Conservation (phyloP, 1,140 invertebrate species). For the Drosophila suzukii region DNA sequence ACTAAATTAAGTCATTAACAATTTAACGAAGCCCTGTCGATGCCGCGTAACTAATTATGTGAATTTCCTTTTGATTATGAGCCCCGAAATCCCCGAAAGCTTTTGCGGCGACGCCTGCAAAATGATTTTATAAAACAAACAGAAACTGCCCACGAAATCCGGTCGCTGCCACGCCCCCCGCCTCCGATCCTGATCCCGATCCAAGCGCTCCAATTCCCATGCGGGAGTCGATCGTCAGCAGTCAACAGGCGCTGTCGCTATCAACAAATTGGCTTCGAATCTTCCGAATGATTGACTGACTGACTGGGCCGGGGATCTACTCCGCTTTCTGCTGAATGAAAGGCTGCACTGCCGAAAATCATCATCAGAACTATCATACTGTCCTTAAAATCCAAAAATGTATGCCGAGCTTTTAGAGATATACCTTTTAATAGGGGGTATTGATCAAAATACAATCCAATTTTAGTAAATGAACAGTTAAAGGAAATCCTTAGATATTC, state of each 20-base stretch:
- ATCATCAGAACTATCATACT: not conserved
- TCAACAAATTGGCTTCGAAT: conserved; percentile 81
- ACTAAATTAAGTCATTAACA: conserved; percentile 83
- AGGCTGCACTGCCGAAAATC: conserved; percentile 19
- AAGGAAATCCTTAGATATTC: too few relatives aligned
- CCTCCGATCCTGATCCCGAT: conserved; percentile 10
- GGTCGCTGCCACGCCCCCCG: conserved; percentile 51
- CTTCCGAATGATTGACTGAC: conserved; percentile 75
- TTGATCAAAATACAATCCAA: too few relatives aligned
- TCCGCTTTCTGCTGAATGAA: conserved; percentile 57
- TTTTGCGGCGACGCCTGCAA: conserved; percentile 56
- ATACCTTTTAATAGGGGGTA: too few relatives aligned
- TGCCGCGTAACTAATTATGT: conserved; percentile 79
- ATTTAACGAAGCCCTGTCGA: conserved; percentile 68
- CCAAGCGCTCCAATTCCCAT: conserved; percentile 59
- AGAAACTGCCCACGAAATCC: conserved; percentile 61
- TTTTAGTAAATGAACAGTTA: too few relatives aligned
- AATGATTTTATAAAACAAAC: conserved; percentile 78
- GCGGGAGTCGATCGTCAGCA: conserved; percentile 68
- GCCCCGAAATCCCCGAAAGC: conserved; percentile 26
- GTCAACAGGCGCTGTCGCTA: conserved; percentile 49
- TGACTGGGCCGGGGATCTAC: conserved; percentile 18
- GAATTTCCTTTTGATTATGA: conserved; percentile 78
- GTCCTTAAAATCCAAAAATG: not conserved
- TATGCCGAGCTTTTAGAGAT: too few relatives aligned